These are phyloP conservation scores for Salminus brasiliensis DNA, from an alignment of 2,113 vertebrate species.

Conservation along the genomic window DNA sequence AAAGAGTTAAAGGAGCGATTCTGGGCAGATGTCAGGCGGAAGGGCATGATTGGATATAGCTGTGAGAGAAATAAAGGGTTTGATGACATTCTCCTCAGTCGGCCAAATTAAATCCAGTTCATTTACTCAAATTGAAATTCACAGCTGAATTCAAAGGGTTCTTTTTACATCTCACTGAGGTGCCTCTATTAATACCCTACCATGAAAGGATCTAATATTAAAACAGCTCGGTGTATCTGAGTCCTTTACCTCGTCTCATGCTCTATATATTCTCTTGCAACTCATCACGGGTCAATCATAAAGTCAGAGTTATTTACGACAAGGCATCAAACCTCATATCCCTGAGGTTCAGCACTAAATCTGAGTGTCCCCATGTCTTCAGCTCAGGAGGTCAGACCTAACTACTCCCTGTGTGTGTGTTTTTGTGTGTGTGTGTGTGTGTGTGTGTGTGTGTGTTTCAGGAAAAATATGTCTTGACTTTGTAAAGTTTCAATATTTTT, in stretches of 20 bases:
- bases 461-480: no score
- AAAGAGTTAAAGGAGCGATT: background rate
- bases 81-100: background rate
- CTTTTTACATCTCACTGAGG: background rate
- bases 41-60: background rate
- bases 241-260: background rate
- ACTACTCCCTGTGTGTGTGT: background rate
- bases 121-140: conserved; percentile 5
- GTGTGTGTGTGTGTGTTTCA: background rate
- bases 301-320: conserved; percentile 26
- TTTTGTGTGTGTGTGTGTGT: no score
- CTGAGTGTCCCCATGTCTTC: background rate
- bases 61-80: conserved; percentile 37
- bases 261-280: conserved; percentile 15
- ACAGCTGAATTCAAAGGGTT: background rate
- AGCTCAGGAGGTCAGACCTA: background rate
- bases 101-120: conserved; percentile 7
- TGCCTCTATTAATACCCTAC: conserved; percentile 2
- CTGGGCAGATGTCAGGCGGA: background rate
- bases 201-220: background rate
- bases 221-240: background rate
- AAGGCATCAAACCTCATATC: conserved; percentile 10
- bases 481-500: no score
- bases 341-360: background rate
- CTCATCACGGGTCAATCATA: background rate